Conservation (phyloP, 2,888 invertebrate species). For the Onthophagus sagittarius region DNA sequence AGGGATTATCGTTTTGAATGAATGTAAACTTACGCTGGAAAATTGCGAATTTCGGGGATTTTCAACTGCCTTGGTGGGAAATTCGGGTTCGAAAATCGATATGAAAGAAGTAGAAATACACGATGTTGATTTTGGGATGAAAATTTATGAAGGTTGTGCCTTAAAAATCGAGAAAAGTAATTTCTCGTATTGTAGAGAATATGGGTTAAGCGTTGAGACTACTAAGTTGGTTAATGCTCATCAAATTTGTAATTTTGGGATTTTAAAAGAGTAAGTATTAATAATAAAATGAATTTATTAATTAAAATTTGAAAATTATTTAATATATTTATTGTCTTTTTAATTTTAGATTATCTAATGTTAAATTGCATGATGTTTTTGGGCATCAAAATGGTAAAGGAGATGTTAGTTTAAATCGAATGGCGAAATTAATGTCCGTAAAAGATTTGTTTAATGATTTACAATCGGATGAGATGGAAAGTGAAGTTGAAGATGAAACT, state of each 20-base stretch:
- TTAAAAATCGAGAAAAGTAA: conserved; percentile 42
- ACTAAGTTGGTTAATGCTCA: conserved; percentile 36
- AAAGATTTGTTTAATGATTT: conserved; percentile 38
- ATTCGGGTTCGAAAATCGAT: conserved; percentile 44
- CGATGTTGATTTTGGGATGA: conserved; percentile 42
- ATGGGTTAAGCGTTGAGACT: conserved; percentile 53
- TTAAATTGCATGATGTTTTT: conserved; percentile 33
- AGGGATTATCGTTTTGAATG: conserved; percentile 53
- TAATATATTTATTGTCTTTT: neutral
- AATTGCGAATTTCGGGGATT: conserved; percentile 53
- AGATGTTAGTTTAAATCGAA: conserved; percentile 40
- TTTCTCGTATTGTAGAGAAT: conserved; percentile 50
- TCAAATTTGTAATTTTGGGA: conserved; percentile 37
- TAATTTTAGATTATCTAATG: conserved; percentile 38
- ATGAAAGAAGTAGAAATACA: conserved; percentile 41
- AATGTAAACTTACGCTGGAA: conserved; percentile 47
- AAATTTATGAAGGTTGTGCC: conserved; percentile 49
- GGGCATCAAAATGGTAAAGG: conserved; percentile 40
- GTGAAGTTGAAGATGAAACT: conserved; percentile 19
- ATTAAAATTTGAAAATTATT: neutral
- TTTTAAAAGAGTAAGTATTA: conserved; percentile 39
- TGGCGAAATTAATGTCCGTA: conserved; percentile 37
- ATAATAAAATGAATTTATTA: neutral
- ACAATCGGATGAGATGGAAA: conserved; percentile 35
- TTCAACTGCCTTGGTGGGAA: conserved; percentile 52